Evolutionary conservation across 2,113 vertebrate genomes (phyloP).

Genomic region (Egretta garzetta): DNA sequence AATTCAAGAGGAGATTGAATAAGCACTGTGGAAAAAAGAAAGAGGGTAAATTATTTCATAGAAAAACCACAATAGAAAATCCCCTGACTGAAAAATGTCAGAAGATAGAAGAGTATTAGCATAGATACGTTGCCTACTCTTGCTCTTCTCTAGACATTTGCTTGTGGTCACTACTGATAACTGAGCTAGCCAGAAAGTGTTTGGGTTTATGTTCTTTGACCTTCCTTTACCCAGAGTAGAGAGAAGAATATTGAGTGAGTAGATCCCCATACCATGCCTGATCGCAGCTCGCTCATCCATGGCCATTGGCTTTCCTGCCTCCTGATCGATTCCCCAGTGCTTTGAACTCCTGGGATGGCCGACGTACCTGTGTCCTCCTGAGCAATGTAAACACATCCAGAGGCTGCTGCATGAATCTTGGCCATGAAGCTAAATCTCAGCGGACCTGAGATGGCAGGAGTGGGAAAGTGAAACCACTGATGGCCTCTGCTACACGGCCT

Average conservation of each 20-base stretch:
- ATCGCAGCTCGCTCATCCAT: not conserved
- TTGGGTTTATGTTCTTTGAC: not conserved
- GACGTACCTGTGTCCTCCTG: rapidly evolving
- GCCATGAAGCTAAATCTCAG: not conserved
- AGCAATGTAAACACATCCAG: rapidly evolving
- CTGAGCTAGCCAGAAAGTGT: not conserved
- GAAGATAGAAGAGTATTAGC: not conserved
- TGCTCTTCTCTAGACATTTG: not conserved
- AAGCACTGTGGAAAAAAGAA: rapidly evolving
- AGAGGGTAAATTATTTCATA: not conserved
- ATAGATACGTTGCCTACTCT: rapidly evolving
- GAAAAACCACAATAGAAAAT: not conserved
- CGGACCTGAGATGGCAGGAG: rapidly evolving
- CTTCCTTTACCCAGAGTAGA: not conserved
- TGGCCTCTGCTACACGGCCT: not conserved
- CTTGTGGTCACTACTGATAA: too few relatives aligned
- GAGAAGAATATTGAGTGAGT: not conserved
- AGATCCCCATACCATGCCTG: rapidly evolving
- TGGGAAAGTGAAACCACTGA: not conserved
- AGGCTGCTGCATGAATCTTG: not conserved
- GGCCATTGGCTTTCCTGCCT: not conserved
- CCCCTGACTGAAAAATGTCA: not conserved
- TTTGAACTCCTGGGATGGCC: rapidly evolving
- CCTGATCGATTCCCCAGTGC: rapidly evolving
- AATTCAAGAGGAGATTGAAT: not conserved